These are phyloP conservation scores for Drosophila anomalata DNA, from an alignment of 2,888 invertebrate species.

Conservation along the genomic window DNA sequence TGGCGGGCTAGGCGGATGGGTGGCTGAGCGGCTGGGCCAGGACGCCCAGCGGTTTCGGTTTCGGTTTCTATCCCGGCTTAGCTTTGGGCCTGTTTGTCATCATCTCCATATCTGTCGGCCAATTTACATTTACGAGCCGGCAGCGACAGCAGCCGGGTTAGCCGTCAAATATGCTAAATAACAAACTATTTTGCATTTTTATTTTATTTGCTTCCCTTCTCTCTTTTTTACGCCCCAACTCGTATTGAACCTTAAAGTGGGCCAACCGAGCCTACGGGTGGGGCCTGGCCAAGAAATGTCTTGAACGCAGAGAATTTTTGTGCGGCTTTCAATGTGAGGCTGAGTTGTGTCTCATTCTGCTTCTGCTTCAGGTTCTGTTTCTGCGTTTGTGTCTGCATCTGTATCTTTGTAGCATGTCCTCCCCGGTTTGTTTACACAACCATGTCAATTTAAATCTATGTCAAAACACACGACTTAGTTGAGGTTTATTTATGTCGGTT, in stretches of 20 bases:
- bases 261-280: background rate
- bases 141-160: slow-evolving; percentile 21
- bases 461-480: slow-evolving; percentile 79
- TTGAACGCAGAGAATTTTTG: slow-evolving; percentile 62
- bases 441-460: slow-evolving; percentile 80
- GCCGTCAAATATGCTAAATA: slow-evolving; percentile 75
- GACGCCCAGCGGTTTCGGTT: too few relatives aligned
- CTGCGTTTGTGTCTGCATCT: slow-evolving; percentile 21
- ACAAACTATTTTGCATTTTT: slow-evolving; percentile 79
- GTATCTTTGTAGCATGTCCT: slow-evolving; percentile 10
- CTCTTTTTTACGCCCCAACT: slow-evolving; percentile 29
- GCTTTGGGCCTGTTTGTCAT: slow-evolving; percentile 61
- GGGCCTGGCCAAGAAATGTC: slow-evolving; percentile 55
- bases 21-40: background rate
- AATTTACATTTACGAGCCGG: slow-evolving; percentile 63
- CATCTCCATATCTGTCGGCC: slow-evolving; percentile 64
- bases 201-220: slow-evolving; percentile 45
- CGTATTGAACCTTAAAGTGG: slow-evolving; percentile 51
- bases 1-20: slow-evolving; percentile 12
- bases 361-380: slow-evolving; percentile 5
- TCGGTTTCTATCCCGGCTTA: slow-evolving; percentile 5
- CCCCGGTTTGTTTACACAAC: slow-evolving; percentile 64
- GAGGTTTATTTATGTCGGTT: slow-evolving; percentile 79
- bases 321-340: slow-evolving; percentile 57
- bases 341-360: slow-evolving; percentile 34